Conservation (phyloP, 2,113 vertebrate species). For the Ptychochromis oligacanthus region DNA sequence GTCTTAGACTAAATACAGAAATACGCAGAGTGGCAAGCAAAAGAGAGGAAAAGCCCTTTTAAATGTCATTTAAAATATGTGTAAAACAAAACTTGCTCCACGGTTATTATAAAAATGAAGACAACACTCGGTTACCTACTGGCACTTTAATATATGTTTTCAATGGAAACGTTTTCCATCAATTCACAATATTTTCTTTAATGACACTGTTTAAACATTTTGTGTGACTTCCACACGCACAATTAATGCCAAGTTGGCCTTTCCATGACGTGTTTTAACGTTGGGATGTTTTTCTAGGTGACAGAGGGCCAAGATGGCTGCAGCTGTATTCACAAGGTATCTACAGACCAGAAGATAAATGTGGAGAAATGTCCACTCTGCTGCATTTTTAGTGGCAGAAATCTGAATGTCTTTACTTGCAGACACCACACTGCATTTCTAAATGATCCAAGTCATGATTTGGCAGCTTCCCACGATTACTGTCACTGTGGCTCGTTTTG, state of each 20-base stretch:
- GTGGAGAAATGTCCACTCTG: neutral
- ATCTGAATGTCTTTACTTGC: neutral
- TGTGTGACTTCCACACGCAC: too few relatives aligned
- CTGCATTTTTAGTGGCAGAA: neutral
- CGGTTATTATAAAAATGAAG: too few relatives aligned
- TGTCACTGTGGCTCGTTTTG: fast-evolving
- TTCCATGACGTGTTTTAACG: neutral
- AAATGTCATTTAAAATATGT: too few relatives aligned
- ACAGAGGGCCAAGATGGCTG: neutral
- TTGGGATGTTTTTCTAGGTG: neutral
- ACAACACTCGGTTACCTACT: too few relatives aligned
- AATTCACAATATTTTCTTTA: too few relatives aligned
- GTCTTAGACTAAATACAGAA: neutral
- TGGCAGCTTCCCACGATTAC: neutral
- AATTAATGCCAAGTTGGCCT: neutral
- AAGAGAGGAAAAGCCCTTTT: neutral
- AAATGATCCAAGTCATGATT: neutral
- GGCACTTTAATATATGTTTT: too few relatives aligned
- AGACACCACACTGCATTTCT: neutral
- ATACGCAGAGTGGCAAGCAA: neutral
- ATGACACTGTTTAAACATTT: neutral
- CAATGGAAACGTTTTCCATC: too few relatives aligned
- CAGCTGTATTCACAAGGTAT: neutral
- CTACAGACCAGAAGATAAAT: neutral
- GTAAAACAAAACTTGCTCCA: too few relatives aligned